Evolutionary conservation across 2,113 vertebrate species (phyloP).

Genomic region (Platichthys flesus): DNA sequence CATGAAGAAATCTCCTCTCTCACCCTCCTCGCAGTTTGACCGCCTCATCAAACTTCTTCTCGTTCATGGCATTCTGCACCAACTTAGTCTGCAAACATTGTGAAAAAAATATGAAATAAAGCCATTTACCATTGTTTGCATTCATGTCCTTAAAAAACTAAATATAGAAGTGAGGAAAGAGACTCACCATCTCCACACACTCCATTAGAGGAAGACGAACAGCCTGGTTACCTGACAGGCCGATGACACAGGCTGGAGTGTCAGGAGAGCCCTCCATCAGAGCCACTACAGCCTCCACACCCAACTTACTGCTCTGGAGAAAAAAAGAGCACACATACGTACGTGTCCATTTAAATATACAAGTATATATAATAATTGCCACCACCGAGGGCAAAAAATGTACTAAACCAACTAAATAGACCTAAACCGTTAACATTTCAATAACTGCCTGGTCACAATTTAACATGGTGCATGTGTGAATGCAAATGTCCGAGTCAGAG

Average conservation of each 20-base stretch:
- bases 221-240: conserved; percentile 91
- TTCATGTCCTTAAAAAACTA: conserved; percentile 2
- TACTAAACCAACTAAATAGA: no score
- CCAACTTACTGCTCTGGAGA: conserved; percentile 93
- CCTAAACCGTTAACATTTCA: no score
- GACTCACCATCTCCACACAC: conserved; percentile 92
- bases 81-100: conserved; percentile 84
- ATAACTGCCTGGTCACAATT: no score
- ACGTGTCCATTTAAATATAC: no score
- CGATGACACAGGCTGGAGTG: conserved; percentile 92
- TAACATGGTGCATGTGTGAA: no score
- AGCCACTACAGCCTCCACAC: conserved; percentile 92
- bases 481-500: no score
- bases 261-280: conserved; percentile 90
- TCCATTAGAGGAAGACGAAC: conserved; percentile 94
- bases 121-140: not conserved
- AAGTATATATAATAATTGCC: no score
- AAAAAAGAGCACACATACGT: not conserved
- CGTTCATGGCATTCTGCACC: conserved; percentile 95
- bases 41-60: conserved; percentile 91
- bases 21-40: conserved; percentile 93
- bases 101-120: not conserved
- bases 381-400: no score
- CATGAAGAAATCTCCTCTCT: conserved; percentile 27
- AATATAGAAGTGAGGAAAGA: not conserved